Conservation (phyloP, 2,888 invertebrate genomes). For the Latrodectus hesperus region DNA sequence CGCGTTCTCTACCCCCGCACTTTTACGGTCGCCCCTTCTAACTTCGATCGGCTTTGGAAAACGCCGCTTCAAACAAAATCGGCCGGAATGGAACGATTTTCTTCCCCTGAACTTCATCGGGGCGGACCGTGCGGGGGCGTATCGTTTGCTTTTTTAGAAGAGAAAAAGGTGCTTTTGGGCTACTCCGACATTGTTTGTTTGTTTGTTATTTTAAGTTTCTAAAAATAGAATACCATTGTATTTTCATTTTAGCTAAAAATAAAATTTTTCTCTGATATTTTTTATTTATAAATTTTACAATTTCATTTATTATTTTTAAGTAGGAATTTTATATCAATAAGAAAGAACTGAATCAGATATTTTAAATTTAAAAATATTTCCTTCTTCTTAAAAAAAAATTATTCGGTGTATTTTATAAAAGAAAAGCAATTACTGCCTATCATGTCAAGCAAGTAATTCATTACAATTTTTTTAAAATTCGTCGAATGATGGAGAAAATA, state of each 20-base stretch:
- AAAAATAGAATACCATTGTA: slow-evolving; percentile 8
- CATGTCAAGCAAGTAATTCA: no score
- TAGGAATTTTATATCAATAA: no score
- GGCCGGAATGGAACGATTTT: slow-evolving; percentile 36
- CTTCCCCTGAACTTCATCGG: slow-evolving; percentile 12
- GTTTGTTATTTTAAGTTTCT: neutral
- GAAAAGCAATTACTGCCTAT: no score
- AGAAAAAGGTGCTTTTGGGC: neutral
- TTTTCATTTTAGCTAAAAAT: neutral
- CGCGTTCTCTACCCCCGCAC: neutral
- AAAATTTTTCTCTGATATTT: no score
- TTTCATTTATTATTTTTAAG: no score
- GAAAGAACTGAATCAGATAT: no score
- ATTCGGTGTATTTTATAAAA: no score
- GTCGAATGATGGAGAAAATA: no score
- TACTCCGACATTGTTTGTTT: neutral
- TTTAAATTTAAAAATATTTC: no score
- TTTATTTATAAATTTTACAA: no score
- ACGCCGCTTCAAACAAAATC: slow-evolving; percentile 32
- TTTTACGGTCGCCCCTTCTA: slow-evolving; percentile 1
- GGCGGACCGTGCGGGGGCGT: slow-evolving; percentile 29
- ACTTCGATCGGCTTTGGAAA: slow-evolving; percentile 57
- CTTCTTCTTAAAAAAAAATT: no score
- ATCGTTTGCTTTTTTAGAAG: slow-evolving; percentile 27
- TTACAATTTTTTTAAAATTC: no score